Conservation (phyloP, 2,113 vertebrate species). For the Rhinolophus sinicus region DNA sequence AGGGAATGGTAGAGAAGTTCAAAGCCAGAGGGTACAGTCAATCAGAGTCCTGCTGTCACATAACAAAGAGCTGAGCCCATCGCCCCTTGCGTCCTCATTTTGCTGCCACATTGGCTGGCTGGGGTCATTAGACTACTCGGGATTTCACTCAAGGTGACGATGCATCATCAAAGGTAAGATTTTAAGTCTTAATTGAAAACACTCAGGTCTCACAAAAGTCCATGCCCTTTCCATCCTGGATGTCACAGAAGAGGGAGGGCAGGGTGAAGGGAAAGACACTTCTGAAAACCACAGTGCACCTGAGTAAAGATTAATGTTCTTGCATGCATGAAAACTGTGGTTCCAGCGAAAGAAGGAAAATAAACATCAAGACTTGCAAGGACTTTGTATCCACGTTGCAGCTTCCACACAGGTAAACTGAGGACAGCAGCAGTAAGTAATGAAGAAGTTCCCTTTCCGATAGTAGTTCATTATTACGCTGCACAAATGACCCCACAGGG, state of each 20-base stretch:
- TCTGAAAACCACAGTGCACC: neutral
- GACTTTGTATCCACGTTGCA: rapidly evolving
- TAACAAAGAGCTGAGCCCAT: conserved; percentile 71
- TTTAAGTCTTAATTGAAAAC: conserved; percentile 77
- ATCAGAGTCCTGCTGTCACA: conserved; percentile 79
- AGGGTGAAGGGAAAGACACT: neutral
- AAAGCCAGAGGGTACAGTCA: conserved; percentile 76
- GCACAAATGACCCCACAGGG: rapidly evolving
- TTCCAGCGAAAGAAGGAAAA: neutral
- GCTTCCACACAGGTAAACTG: neutral
- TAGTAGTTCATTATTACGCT: rapidly evolving
- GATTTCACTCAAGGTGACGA: conserved; percentile 68
- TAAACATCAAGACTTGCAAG: neutral
- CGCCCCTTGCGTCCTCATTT: conserved; percentile 68
- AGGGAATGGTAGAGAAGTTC: conserved; percentile 43
- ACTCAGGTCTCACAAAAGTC: conserved; percentile 27
- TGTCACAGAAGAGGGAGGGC: neutral
- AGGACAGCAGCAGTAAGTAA: neutral
- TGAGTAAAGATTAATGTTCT: neutral
- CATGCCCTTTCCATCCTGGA: conserved; percentile 6
- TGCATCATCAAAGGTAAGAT: conserved; percentile 40
- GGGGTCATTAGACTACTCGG: neutral
- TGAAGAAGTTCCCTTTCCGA: neutral
- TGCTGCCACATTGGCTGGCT: neutral
- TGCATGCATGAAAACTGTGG: rapidly evolving